These are phyloP conservation scores for Rhea americana DNA, from an alignment of 2,113 vertebrate genomes.

Conservation along the genomic window DNA sequence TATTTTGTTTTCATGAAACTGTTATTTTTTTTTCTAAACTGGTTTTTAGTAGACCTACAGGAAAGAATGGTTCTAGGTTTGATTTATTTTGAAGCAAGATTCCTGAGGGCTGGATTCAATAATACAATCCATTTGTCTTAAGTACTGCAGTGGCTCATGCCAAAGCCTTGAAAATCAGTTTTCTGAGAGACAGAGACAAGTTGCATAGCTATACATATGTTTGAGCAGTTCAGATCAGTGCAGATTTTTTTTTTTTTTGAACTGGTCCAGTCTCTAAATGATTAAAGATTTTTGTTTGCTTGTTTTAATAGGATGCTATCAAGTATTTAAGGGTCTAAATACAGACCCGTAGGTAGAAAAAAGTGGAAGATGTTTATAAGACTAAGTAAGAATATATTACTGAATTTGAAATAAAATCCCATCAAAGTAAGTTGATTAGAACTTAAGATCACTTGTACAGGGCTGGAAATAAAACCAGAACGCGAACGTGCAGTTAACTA, in stretches of 20 bases:
- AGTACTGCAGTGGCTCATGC: conserved; percentile 17
- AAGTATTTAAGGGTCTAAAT: not conserved
- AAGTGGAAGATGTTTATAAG: not conserved
- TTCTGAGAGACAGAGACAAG: conserved; percentile 14
- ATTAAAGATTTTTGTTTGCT: not conserved
- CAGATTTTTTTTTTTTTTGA: not conserved
- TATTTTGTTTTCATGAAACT: not conserved
- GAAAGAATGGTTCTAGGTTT: conserved; percentile 29
- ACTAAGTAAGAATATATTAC: not conserved
- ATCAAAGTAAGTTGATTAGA: not conserved
- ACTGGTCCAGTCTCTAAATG: not conserved
- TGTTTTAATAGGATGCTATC: not conserved
- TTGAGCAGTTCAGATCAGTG: not conserved
- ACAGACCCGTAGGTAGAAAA: not conserved
- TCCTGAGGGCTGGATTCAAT: conserved; percentile 34
- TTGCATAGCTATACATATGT: not conserved
- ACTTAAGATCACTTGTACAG: not conserved
- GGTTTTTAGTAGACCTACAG: not conserved
- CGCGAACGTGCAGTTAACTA: not conserved
- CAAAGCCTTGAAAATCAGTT: conserved; percentile 45
- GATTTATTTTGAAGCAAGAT: conserved; percentile 45
- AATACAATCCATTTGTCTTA: conserved; percentile 51
- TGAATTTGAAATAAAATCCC: not conserved
- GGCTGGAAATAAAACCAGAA: not conserved
- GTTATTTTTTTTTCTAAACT: conserved; percentile 27